These are phyloP conservation scores for Andrena bicolor DNA, from an alignment of 2,888 invertebrate genomes.

Conservation along the genomic window DNA sequence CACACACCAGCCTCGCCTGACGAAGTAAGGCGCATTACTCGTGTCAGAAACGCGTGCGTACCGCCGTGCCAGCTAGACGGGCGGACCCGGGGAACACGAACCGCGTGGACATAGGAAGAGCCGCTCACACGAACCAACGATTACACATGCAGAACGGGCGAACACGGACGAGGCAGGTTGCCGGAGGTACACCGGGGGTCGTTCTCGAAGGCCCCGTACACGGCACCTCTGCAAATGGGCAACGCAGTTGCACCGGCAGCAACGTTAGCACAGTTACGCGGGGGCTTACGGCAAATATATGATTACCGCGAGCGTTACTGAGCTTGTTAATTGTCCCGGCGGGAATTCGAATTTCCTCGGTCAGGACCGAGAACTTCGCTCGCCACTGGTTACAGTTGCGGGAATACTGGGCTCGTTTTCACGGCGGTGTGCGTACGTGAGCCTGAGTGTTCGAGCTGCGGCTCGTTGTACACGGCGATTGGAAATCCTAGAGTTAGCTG, in stretches of 20 bases:
- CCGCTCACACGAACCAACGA: background rate
- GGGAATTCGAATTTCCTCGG: constrained; percentile 68
- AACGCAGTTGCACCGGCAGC: constrained; percentile 44
- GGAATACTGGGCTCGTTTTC: constrained; percentile 38
- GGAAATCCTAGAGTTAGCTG: background rate
- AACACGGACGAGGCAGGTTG: background rate
- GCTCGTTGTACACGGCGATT: background rate
- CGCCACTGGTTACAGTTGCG: constrained; percentile 33
- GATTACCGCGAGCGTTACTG: constrained; percentile 60
- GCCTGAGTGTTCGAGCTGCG: background rate
- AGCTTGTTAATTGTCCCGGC: constrained; percentile 66
- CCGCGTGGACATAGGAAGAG: background rate
- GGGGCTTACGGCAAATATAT: constrained; percentile 63
- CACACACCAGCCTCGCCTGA: constrained; percentile 16
- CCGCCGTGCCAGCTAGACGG: constrained; percentile 6
- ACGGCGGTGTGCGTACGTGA: background rate
- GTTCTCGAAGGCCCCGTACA: constrained; percentile 17
- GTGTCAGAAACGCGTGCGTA: constrained; percentile 20
- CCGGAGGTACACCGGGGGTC: background rate
- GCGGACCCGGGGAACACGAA: constrained; percentile 1
- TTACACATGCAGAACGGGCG: too few relatives aligned
- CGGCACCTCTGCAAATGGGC: constrained; percentile 41
- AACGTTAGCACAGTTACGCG: constrained; percentile 53
- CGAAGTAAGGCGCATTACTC: constrained; percentile 26
- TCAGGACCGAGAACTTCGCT: constrained; percentile 40